Percentiles rank a stretch among this genome's conserved stretches.
Conservation (phyloP, 2,113 vertebrate genomes). For the Delphinus delphis region DNA sequence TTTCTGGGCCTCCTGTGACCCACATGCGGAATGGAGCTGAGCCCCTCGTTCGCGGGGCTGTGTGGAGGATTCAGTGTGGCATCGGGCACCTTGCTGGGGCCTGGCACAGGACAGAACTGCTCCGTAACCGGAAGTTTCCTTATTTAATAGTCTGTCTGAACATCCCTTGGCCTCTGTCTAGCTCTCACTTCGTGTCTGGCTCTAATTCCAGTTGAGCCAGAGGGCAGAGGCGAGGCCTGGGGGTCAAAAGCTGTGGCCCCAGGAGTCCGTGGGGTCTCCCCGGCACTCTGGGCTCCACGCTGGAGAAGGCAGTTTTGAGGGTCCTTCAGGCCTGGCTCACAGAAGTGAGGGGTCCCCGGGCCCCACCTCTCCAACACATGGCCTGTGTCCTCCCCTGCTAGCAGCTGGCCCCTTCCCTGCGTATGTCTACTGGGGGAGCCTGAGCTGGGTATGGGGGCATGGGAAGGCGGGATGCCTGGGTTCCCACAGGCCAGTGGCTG, state of each 20-base stretch:
- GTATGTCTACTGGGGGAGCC: slow-evolving; percentile 28
- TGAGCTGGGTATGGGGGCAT: slow-evolving; percentile 49
- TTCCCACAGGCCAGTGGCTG: slow-evolving; percentile 76
- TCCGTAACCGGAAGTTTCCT: neutral
- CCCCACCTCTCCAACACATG: neutral
- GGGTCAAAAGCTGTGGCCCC: neutral
- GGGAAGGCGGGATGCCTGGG: slow-evolving; percentile 75
- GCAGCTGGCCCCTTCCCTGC: neutral
- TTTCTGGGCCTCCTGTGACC: neutral
- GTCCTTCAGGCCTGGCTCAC: neutral
- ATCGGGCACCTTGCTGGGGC: neutral
- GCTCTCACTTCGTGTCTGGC: neutral
- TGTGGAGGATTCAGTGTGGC: neutral
- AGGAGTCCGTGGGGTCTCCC: neutral
- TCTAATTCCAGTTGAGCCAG: neutral
- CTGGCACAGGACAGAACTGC: neutral
- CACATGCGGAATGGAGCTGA: rapidly evolving
- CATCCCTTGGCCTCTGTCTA: too few relatives aligned
- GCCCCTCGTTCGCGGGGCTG: neutral
- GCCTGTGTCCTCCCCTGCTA: neutral
- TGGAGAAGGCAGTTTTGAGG: neutral
- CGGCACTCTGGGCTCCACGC: neutral
- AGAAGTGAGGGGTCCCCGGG: neutral
- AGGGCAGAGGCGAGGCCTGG: neutral
- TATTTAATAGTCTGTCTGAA: neutral